phyloP scores from a whole-genome alignment of 2,888 invertebrate species.

The Hylaea fasciaria region DNA sequence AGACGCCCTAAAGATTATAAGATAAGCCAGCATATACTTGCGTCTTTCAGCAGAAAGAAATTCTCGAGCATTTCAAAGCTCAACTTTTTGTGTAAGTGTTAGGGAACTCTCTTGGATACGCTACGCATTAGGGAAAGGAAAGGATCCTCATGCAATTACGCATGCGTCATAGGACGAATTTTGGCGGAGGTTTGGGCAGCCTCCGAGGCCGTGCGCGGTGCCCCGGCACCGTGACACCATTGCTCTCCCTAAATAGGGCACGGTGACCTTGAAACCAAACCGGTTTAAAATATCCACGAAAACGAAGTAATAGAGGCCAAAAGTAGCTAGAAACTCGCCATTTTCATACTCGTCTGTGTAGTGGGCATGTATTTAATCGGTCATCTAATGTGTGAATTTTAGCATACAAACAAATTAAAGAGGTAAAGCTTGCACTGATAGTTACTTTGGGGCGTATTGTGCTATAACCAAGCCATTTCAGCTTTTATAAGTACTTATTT shows the following conservation, averaged over 20 bases:
- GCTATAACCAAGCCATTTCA: too few relatives aligned
- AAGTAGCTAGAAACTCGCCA: neutral
- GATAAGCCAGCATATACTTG: neutral
- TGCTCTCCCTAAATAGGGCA: conserved; percentile 47
- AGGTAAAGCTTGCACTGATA: too few relatives aligned
- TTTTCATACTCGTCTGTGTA: conserved; percentile 1
- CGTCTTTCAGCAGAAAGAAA: neutral
- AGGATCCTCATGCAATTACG: conserved; percentile 57
- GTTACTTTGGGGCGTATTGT: too few relatives aligned
- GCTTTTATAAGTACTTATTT: too few relatives aligned
- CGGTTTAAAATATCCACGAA: conserved; percentile 40
- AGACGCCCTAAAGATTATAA: too few relatives aligned
- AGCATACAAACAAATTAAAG: too few relatives aligned
- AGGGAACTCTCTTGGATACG: conserved; percentile 1
- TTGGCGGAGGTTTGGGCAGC: conserved; percentile 40
- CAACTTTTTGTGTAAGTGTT: conserved; percentile 6
- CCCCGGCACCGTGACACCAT: conserved; percentile 33
- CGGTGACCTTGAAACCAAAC: conserved; percentile 59
- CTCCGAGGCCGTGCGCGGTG: conserved; percentile 31
- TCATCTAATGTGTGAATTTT: too few relatives aligned
- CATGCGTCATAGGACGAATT: conserved; percentile 57
- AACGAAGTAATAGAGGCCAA: neutral
- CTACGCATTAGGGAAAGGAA: conserved; percentile 2
- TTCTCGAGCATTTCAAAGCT: neutral
- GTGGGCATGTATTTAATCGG: too few relatives aligned